A percentile compares a stretch with the other conserved stretches of the same genome.
phyloP scores from a whole-genome alignment of 2,113 vertebrate species.

The Tetraodon nigroviridis region DNA sequence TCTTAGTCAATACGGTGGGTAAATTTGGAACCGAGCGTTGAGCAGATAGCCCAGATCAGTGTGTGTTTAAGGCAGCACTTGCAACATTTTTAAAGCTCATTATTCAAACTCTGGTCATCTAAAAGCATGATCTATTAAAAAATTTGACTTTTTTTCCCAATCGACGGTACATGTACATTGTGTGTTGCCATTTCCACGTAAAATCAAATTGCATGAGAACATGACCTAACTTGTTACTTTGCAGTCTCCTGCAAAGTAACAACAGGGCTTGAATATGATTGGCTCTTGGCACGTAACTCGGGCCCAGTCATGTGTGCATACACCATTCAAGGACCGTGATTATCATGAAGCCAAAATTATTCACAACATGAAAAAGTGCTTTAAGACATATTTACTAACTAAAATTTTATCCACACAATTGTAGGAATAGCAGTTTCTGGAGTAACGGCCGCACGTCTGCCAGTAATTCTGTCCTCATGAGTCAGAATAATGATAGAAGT shows the following conservation, averaged over 20 bases:
- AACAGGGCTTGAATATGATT: not conserved
- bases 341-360: too few relatives aligned
- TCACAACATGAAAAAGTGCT: too few relatives aligned
- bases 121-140: too few relatives aligned
- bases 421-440: conserved; percentile 4
- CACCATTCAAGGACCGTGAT: conserved; percentile 1
- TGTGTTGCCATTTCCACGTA: not conserved
- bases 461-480: not conserved
- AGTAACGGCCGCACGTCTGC: conserved; percentile 4
- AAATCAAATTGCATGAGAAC: too few relatives aligned
- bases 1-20: not conserved
- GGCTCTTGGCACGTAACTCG: conserved; percentile 5
- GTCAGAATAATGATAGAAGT: conserved; percentile 11
- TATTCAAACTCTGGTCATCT: too few relatives aligned
- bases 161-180: not conserved
- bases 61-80: too few relatives aligned
- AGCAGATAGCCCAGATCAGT: not conserved
- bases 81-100: too few relatives aligned
- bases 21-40: not conserved
- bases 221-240: too few relatives aligned
- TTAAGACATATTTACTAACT: too few relatives aligned
- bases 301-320: not conserved
- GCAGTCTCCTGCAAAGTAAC: not conserved
- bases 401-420: not conserved
- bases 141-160: too few relatives aligned